Evolutionary conservation across 2,113 vertebrate genomes (phyloP).

Genomic region (Lepus timidus): DNA sequence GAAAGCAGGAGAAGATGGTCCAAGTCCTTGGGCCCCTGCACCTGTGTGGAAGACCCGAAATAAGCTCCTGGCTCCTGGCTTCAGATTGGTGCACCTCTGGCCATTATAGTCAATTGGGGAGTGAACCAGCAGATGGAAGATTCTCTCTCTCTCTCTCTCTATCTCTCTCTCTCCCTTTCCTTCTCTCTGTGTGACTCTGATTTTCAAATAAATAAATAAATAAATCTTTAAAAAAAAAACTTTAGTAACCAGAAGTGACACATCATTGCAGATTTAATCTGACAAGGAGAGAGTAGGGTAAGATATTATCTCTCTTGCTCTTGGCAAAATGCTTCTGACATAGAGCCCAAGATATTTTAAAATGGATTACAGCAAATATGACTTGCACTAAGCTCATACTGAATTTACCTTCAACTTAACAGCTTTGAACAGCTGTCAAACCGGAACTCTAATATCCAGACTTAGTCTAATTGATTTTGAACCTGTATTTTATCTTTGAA

Average conservation of each 20-base stretch:
- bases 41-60: too few relatives aligned
- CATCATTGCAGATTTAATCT: conserved; percentile 3
- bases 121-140: too few relatives aligned
- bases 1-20: too few relatives aligned
- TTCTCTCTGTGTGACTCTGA: not conserved
- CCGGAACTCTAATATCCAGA: not conserved
- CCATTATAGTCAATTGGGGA: too few relatives aligned
- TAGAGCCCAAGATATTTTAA: conserved; percentile 11
- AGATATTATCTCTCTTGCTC: conserved; percentile 38
- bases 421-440: conserved; percentile 41
- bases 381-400: not conserved
- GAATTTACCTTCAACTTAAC: conserved; percentile 17
- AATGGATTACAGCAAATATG: conserved; percentile 29
- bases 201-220: conserved; percentile 10
- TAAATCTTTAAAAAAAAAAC: too few relatives aligned
- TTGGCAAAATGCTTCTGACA: conserved; percentile 51
- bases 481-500: not conserved
- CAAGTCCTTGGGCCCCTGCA: too few relatives aligned
- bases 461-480: conserved; percentile 13
- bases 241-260: conserved; percentile 15
- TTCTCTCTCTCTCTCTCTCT: too few relatives aligned
- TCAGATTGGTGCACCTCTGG: too few relatives aligned
- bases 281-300: not conserved
- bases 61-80: too few relatives aligned
- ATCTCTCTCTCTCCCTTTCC: not conserved